These are phyloP conservation scores for Bubalus kerabau DNA, from an alignment of 2,113 vertebrate genomes.

Conservation along the genomic window DNA sequence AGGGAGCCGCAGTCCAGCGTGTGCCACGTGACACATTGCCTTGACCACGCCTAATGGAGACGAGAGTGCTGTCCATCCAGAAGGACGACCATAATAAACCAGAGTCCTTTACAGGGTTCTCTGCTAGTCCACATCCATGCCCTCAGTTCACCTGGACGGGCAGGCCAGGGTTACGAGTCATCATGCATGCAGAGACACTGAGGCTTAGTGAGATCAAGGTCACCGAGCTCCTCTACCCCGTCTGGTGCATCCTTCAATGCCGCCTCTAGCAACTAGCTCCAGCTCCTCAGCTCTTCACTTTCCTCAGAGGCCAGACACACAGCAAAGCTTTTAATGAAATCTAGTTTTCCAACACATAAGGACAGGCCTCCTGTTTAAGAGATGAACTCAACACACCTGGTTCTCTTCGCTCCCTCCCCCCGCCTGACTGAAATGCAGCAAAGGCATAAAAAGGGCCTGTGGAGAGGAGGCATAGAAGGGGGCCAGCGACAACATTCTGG, in stretches of 20 bases:
- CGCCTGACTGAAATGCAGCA: neutral
- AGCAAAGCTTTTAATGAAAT: neutral
- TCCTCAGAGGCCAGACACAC: neutral
- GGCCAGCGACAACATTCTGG: no score
- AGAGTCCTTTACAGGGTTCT: neutral
- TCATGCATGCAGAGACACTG: neutral
- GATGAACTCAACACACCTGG: neutral
- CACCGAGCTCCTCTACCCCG: neutral
- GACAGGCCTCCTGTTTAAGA: neutral
- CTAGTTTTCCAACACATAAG: neutral
- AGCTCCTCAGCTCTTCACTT: neutral
- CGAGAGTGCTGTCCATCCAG: rapidly evolving
- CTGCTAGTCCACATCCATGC: neutral
- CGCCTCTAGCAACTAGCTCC: neutral
- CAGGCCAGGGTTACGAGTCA: neutral
- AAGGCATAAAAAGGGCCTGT: neutral
- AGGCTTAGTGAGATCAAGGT: neutral
- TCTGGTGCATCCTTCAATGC: neutral
- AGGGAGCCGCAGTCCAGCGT: slow-evolving; percentile 8
- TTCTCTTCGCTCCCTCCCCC: neutral
- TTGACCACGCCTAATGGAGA: neutral
- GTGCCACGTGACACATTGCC: neutral
- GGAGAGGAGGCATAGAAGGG: neutral
- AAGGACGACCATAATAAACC: neutral
- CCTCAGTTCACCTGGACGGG: neutral